A percentile compares a stretch with the other conserved stretches of the same genome.
Evolutionary conservation across 2,113 vertebrate genomes (phyloP).

Genomic region (Hydropotes inermis): DNA sequence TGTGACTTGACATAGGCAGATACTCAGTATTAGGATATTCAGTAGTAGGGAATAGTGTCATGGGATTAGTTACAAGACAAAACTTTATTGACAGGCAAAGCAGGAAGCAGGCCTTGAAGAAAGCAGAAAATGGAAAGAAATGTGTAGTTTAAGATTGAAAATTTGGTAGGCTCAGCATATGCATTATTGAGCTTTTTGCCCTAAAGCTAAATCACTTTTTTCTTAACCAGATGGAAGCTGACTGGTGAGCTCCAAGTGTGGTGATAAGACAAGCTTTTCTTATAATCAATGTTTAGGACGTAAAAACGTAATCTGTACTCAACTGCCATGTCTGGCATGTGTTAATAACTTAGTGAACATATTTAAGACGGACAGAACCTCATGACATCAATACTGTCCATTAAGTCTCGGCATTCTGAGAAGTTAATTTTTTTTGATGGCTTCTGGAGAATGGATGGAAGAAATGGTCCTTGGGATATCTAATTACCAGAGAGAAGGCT

Average conservation of each 20-base stretch:
- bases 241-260: neutral
- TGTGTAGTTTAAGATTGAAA: neutral
- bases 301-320: neutral
- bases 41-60: neutral
- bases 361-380: neutral
- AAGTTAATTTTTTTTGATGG: neutral
- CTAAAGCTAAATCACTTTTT: conserved; percentile 3
- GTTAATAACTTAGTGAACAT: conserved; percentile 3
- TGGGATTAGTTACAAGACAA: conserved; percentile 9
- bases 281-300: conserved; percentile 42
- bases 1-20: neutral
- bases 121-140: neutral
- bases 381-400: neutral
- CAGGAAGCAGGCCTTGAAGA: neutral
- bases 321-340: neutral
- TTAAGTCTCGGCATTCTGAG: neutral
- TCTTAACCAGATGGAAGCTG: conserved; percentile 17
- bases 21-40: neutral
- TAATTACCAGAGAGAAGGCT: neutral
- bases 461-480: neutral
- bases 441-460: neutral
- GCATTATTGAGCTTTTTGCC: neutral
- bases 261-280: conserved; percentile 32
- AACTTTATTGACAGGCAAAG: neutral
- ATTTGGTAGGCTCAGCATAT: neutral